These are phyloP conservation scores for Tipula helvola DNA, from an alignment of 2,888 invertebrate genomes.

Conservation along the genomic window DNA sequence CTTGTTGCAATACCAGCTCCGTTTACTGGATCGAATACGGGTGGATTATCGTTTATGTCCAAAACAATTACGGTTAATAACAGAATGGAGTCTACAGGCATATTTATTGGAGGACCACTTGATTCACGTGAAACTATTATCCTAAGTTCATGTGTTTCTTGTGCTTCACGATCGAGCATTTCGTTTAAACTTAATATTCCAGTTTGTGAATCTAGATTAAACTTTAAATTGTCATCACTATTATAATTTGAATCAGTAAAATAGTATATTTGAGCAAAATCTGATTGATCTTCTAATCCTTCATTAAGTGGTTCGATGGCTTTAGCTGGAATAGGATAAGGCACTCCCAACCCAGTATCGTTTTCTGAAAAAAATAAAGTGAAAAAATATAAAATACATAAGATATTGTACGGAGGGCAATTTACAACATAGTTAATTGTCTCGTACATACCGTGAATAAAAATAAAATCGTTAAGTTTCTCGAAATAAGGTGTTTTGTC, in stretches of 20 bases:
- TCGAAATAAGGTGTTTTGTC: neutral
- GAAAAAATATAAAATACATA: neutral
- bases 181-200: conserved; percentile 32
- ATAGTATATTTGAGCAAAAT: conserved; percentile 37
- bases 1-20: conserved; percentile 40
- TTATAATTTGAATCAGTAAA: conserved; percentile 29
- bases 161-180: conserved; percentile 37
- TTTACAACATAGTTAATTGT: no score
- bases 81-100: conserved; percentile 28
- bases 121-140: conserved; percentile 40
- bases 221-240: conserved; percentile 18
- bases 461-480: conserved; percentile 6
- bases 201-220: conserved; percentile 28
- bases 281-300: conserved; percentile 27
- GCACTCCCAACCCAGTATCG: conserved; percentile 33
- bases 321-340: conserved; percentile 24
- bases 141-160: conserved; percentile 31
- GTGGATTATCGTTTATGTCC: conserved; percentile 47
- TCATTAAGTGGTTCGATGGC: conserved; percentile 40
- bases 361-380: conserved; percentile 28
- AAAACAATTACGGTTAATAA: conserved; percentile 32
- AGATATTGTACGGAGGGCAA: no score
- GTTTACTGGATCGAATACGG: conserved; percentile 40
- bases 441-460: neutral
- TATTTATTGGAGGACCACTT: conserved; percentile 21